phyloP scores from a whole-genome alignment of 2,113 vertebrate species.

The Bubalus kerabau region DNA sequence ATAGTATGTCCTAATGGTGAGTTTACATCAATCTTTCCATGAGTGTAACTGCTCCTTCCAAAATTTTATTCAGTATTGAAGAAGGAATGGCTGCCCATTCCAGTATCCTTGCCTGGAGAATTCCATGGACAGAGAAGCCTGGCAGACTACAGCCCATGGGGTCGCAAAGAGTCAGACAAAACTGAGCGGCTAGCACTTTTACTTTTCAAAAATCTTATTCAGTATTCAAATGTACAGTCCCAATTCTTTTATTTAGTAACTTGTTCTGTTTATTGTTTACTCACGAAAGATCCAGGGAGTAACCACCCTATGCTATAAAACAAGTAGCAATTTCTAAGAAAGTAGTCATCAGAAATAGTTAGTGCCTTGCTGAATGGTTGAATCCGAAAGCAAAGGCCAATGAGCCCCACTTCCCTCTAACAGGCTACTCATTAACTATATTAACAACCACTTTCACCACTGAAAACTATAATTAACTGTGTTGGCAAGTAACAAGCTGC shows the following conservation, averaged over 20 bases:
- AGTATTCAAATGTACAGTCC: background rate
- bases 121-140: background rate
- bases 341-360: background rate
- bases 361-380: background rate
- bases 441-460: background rate
- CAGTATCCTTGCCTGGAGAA: background rate
- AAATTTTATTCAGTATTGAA: background rate
- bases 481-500: background rate
- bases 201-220: background rate
- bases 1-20: background rate
- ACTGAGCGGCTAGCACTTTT: background rate
- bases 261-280: background rate
- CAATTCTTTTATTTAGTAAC: background rate
- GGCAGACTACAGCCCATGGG: background rate
- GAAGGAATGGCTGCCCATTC: background rate
- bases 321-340: conserved; percentile 14
- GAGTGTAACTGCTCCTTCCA: background rate
- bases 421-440: conserved; percentile 13
- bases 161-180: background rate
- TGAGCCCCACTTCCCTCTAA: background rate
- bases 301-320: background rate
- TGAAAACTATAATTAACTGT: conserved; percentile 52
- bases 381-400: conserved; percentile 1
- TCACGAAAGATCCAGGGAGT: background rate
- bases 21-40: background rate